Conservation (phyloP, 1,140 invertebrate species). For the Eufriesea mexicana region DNA sequence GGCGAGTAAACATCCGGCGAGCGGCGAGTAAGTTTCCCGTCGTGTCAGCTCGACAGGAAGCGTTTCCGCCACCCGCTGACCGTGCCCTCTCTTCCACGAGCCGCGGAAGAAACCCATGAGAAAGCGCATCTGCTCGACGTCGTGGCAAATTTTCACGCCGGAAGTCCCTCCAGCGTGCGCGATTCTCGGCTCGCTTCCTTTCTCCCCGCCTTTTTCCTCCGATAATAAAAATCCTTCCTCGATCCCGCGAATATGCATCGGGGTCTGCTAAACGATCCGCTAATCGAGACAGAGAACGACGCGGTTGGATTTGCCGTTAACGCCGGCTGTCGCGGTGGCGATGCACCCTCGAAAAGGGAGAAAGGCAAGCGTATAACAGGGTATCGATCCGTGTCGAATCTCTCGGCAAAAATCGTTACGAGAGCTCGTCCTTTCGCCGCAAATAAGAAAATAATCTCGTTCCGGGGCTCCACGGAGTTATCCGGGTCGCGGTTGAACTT, state of each 20-base stretch:
- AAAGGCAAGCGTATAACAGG: not conserved
- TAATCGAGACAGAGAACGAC: no score
- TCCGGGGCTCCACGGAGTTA: constrained; percentile 34
- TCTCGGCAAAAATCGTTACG: constrained; percentile 40
- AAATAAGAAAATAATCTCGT: constrained; percentile 57
- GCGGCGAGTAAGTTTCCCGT: constrained; percentile 55
- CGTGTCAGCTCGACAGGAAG: constrained; percentile 34
- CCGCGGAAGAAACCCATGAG: not conserved
- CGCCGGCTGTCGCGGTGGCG: not conserved
- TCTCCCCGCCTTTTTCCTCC: not conserved
- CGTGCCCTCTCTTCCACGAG: not conserved
- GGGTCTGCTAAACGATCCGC: no score
- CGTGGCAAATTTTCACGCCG: constrained; percentile 17
- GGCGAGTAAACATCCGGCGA: constrained; percentile 55
- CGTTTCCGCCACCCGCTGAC: constrained; percentile 20
- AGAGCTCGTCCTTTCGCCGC: constrained; percentile 27
- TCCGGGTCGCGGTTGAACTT: constrained; percentile 59
- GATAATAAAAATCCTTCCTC: not conserved
- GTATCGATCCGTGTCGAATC: constrained; percentile 38
- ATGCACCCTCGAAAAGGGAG: not conserved
- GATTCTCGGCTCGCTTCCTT: no score
- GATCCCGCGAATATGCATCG: no score
- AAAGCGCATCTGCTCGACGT: constrained; percentile 16
- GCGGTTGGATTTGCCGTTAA: no score
- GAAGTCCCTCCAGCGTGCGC: no score